Evolutionary conservation across 2,797 vertebrate genomes (phyloP).

Genomic region (Falco peregrinus): DNA sequence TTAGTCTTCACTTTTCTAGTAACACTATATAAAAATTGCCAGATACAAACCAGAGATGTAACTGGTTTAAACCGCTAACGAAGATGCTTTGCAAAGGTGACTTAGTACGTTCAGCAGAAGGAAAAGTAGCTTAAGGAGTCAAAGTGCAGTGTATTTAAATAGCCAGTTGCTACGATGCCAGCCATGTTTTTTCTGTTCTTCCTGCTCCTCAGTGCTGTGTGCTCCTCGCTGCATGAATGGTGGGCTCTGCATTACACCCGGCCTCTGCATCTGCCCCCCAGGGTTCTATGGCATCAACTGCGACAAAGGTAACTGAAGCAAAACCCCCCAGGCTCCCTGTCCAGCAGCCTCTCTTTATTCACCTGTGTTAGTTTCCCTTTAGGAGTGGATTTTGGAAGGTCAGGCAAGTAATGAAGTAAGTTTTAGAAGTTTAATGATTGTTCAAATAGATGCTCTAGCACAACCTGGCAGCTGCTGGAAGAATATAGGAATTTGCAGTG

Average conservation of each 20-base stretch:
- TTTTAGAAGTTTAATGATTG: background rate
- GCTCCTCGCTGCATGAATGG: conserved; percentile 85
- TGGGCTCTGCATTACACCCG: conserved; percentile 86
- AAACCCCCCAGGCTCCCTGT: accelerated
- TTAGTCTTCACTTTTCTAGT: background rate
- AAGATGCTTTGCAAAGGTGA: background rate
- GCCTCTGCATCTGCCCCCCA: conserved; percentile 88
- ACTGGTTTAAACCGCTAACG: background rate
- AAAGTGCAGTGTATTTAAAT: background rate
- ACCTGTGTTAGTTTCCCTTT: background rate
- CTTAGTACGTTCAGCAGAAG: background rate
- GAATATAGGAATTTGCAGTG: background rate
- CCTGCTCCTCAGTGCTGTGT: conserved; percentile 79
- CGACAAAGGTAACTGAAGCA: conserved; percentile 81
- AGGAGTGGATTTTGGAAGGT: background rate
- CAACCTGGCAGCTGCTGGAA: background rate
- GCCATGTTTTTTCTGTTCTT: background rate
- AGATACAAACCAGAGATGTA: background rate
- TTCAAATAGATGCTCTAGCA: background rate
- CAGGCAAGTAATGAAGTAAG: background rate
- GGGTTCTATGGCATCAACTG: conserved; percentile 88
- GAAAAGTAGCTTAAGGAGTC: background rate
- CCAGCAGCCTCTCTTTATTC: background rate
- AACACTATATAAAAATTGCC: background rate
- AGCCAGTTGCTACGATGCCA: background rate